These are phyloP conservation scores for Hydroisotoma schaefferi DNA, from an alignment of 2,888 invertebrate genomes.

Conservation along the genomic window DNA sequence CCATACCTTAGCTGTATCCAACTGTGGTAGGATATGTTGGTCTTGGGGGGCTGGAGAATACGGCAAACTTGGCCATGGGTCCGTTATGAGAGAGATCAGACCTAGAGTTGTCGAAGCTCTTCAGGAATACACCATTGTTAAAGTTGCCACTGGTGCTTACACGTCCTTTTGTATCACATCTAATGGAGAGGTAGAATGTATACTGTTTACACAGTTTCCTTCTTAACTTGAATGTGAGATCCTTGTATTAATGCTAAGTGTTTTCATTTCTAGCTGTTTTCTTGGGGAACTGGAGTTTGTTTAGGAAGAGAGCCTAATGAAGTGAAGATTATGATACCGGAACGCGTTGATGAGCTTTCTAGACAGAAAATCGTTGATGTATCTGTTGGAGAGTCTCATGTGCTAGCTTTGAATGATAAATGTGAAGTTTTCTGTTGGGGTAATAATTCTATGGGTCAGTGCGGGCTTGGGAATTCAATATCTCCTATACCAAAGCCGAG, in stretches of 20 bases:
- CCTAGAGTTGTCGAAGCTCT: conserved; percentile 62
- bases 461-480: conserved; percentile 61
- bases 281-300: conserved; percentile 63
- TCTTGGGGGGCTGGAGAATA: conserved; percentile 60
- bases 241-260: conserved; percentile 7
- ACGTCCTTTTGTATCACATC: conserved; percentile 58
- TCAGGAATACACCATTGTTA: conserved; percentile 58
- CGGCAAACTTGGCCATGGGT: conserved; percentile 58
- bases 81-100: conserved; percentile 56
- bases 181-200: conserved; percentile 53
- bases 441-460: conserved; percentile 61
- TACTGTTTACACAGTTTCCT: neutral
- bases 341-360: conserved; percentile 58
- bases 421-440: conserved; percentile 54
- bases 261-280: conserved; percentile 55
- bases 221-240: neutral
- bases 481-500: conserved; percentile 60
- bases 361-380: conserved; percentile 59
- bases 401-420: conserved; percentile 60
- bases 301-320: conserved; percentile 61
- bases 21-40: conserved; percentile 59
- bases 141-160: conserved; percentile 59
- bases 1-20: conserved; percentile 58
- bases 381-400: conserved; percentile 62
- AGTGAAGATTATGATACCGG: conserved; percentile 58